Percentiles rank a stretch among this genome's conserved stretches.
These are phyloP conservation scores for Lasioglossum vierecki DNA, from an alignment of 2,888 invertebrate species.

Conservation along the genomic window DNA sequence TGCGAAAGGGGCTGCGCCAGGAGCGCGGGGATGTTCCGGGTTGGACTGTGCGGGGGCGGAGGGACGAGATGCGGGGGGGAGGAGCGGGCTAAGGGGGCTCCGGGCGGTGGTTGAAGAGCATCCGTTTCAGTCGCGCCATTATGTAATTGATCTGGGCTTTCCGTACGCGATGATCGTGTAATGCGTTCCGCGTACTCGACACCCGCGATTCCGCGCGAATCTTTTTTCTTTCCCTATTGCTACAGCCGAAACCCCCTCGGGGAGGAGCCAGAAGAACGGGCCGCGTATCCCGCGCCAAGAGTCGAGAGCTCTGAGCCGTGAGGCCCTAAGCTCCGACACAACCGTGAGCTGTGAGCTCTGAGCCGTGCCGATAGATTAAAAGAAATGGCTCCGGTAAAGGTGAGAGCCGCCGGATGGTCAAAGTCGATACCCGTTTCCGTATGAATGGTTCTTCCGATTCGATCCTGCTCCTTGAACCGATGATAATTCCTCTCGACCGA, in stretches of 20 bases:
- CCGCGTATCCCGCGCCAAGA: not conserved
- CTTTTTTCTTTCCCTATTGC: constrained; percentile 19
- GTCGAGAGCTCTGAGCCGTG: not conserved
- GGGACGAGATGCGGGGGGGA: constrained; percentile 3
- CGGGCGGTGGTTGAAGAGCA: constrained; percentile 72
- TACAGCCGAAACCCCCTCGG: constrained; percentile 38
- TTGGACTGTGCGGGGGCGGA: not conserved
- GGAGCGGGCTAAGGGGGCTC: constrained; percentile 60
- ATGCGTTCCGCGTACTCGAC: constrained; percentile 69
- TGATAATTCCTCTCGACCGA: constrained; percentile 28
- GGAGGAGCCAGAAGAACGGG: constrained; percentile 43
- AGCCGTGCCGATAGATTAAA: constrained; percentile 52
- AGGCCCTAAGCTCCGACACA: too few species aligned
- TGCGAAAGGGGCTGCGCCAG: constrained; percentile 76
- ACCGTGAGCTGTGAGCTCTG: not conserved
- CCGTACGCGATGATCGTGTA: constrained; percentile 75
- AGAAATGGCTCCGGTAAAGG: constrained; percentile 51
- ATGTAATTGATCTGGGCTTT: constrained; percentile 81
- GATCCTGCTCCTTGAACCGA: not conserved
- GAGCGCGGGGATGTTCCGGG: constrained; percentile 44
- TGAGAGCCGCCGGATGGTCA: constrained; percentile 50
- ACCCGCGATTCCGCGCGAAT: constrained; percentile 58
- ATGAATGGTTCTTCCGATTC: constrained; percentile 33
- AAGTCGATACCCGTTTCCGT: constrained; percentile 55
- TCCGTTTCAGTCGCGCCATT: constrained; percentile 80